A percentile compares a stretch with the other conserved stretches of the same genome.
Evolutionary conservation across 2,888 invertebrate species (phyloP).

Genomic region (Agrotis ipsilon): DNA sequence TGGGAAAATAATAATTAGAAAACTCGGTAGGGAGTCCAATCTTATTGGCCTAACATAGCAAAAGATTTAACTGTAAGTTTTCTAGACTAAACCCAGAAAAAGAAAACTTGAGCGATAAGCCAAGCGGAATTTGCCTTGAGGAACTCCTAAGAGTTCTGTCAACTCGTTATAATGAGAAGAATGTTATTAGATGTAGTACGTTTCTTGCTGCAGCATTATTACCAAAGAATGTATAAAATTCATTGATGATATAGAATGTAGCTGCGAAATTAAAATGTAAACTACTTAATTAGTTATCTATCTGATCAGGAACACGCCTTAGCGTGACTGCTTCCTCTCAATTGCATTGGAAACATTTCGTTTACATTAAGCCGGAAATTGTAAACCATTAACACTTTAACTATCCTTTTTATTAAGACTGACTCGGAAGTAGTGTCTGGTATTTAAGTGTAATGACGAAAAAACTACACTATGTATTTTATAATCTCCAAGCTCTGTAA

Average conservation of each 20-base stretch:
- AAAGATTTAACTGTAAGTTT: background rate
- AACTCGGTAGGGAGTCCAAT: background rate
- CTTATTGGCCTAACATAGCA: constrained; percentile 11
- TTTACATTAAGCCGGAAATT: constrained; percentile 31
- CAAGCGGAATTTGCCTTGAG: background rate
- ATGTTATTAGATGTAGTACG: background rate
- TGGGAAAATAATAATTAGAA: constrained; percentile 10
- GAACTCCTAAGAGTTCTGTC: background rate
- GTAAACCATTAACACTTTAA: constrained; percentile 14
- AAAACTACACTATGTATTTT: background rate
- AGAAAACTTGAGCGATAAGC: constrained; percentile 10
- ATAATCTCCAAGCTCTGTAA: constrained; percentile 26
- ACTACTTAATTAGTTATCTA: constrained; percentile 31
- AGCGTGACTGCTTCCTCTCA: constrained; percentile 34
- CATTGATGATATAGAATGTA: constrained; percentile 1
- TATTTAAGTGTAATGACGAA: background rate
- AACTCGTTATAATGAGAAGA: background rate
- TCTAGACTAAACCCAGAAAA: background rate
- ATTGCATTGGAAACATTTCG: constrained; percentile 19
- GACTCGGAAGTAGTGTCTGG: constrained; percentile 15
- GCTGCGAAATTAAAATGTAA: constrained; percentile 27
- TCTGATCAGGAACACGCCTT: constrained; percentile 40
- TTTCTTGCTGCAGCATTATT: background rate
- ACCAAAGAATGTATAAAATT: constrained; percentile 33
- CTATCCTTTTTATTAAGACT: background rate